Conservation (phyloP, 2,888 invertebrate species). For the Apotomis betuletana region DNA sequence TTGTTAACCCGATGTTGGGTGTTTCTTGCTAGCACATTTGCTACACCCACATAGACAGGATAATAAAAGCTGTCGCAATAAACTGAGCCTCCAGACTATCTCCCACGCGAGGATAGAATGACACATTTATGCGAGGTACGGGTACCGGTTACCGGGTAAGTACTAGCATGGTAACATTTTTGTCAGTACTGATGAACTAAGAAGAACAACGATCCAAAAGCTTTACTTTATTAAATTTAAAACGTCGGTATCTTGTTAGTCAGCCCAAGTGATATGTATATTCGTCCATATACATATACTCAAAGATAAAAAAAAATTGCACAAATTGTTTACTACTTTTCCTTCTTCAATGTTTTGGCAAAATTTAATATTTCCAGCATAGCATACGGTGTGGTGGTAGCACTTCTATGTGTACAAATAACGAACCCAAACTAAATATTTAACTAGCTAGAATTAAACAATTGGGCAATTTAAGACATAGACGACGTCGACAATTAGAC, state of each 20-base stretch:
- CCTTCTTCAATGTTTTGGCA: too few relatives aligned
- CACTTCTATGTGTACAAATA: background rate
- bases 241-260: too few relatives aligned
- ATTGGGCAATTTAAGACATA: conserved; percentile 32
- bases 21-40: conserved; percentile 18
- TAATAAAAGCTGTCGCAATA: conserved; percentile 52
- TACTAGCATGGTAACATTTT: conserved; percentile 22
- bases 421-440: conserved; percentile 3
- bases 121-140: conserved; percentile 15
- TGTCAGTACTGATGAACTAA: background rate
- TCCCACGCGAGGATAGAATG: conserved; percentile 46
- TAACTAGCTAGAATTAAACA: conserved; percentile 35
- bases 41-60: conserved; percentile 37
- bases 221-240: too few relatives aligned
- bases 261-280: too few relatives aligned
- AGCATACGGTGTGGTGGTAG: too few relatives aligned
- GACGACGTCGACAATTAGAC: conserved; percentile 15
- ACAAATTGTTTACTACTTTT: too few relatives aligned
- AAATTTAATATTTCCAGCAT: too few relatives aligned
- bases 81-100: conserved; percentile 47
- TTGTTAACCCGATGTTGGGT: conserved; percentile 9
- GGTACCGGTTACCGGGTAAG: too few relatives aligned
- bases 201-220: background rate
- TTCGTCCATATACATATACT: too few relatives aligned
- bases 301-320: too few relatives aligned